Conservation (phyloP, 2,888 invertebrate genomes). For the Strigamia transsilvanica region DNA sequence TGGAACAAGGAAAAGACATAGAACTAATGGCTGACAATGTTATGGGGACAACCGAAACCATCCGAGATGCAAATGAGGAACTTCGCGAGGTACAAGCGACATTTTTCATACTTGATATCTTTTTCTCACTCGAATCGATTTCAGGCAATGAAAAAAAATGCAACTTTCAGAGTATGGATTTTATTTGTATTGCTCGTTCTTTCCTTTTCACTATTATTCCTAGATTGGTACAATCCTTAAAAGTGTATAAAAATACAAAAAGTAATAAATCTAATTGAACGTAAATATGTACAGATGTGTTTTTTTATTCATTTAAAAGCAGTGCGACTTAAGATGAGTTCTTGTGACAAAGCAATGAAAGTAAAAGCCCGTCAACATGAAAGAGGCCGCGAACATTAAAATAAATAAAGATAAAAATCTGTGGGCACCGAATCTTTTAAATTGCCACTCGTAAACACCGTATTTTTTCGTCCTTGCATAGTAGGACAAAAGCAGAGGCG, state of each 20-base stretch:
- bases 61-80: conserved; percentile 96
- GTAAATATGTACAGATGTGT: neutral
- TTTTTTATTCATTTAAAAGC: too few species aligned
- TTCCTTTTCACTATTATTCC: conserved; percentile 92
- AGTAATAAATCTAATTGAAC: conserved; percentile 10
- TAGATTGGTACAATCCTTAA: conserved; percentile 93
- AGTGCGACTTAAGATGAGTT: neutral
- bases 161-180: conserved; percentile 92
- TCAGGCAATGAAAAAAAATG: conserved; percentile 92
- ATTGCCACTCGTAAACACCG: conserved; percentile 23
- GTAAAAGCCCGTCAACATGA: conserved; percentile 3
- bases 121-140: neutral
- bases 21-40: conserved; percentile 88
- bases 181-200: conserved; percentile 94
- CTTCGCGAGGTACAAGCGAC: conserved; percentile 75
- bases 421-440: conserved; percentile 23
- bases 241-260: neutral
- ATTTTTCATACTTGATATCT: neutral
- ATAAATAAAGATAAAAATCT: conserved; percentile 26
- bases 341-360: conserved; percentile 32
- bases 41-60: conserved; percentile 91
- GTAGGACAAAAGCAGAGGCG: conserved; percentile 31
- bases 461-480: conserved; percentile 40
- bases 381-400: too few species aligned
- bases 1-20: conserved; percentile 92